phyloP scores from a whole-genome alignment of 2,888 invertebrate genomes.

The Timema podura region DNA sequence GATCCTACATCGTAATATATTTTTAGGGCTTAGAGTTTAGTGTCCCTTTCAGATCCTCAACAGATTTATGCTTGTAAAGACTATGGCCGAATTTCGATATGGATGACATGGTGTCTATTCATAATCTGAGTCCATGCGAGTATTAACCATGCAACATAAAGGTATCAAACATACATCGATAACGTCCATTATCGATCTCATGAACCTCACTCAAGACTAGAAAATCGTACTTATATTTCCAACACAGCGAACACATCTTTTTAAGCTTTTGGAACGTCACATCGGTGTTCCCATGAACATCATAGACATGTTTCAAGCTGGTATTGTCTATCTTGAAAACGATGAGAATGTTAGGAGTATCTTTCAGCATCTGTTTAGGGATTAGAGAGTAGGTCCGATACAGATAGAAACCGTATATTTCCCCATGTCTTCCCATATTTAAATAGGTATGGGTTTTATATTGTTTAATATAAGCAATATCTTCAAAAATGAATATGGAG shows the following conservation, averaged over 20 bases:
- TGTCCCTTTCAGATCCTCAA: not conserved
- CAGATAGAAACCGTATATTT: not conserved
- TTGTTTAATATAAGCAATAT: not conserved
- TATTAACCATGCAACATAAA: not conserved
- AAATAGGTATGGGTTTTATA: not conserved
- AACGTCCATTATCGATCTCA: not conserved
- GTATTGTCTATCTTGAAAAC: not conserved
- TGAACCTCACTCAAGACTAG: not conserved
- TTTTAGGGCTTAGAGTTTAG: too few species aligned
- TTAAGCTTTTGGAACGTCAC: constrained; percentile 1
- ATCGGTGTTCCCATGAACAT: not conserved
- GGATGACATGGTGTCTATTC: not conserved
- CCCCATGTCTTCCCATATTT: not conserved
- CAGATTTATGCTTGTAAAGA: not conserved
- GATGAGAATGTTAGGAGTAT: not conserved
- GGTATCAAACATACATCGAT: not conserved
- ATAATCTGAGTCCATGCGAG: not conserved
- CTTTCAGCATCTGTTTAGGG: not conserved
- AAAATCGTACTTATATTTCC: not conserved
- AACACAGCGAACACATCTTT: not conserved
- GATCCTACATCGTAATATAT: too few species aligned
- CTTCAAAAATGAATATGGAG: not conserved
- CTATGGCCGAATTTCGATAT: not conserved
- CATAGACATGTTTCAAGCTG: not conserved
- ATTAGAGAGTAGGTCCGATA: not conserved